These are phyloP conservation scores for Anadara kagoshimensis DNA, from an alignment of 1,140 invertebrate species.

Conservation along the genomic window DNA sequence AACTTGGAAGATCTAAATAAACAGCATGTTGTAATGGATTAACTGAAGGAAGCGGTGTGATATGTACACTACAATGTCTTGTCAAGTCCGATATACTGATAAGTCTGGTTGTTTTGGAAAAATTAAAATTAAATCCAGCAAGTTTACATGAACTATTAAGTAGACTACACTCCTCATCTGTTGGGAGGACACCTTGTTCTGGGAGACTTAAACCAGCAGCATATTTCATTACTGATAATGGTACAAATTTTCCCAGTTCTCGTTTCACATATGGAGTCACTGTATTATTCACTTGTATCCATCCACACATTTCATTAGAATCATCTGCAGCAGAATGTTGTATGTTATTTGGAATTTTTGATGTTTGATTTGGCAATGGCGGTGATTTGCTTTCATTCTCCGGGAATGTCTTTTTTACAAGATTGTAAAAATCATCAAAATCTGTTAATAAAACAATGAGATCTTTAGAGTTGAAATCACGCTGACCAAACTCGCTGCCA, in stretches of 20 bases:
- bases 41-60: conserved; percentile 65
- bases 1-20: conserved; percentile 58
- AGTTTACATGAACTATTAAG: conserved; percentile 66
- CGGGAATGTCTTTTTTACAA: conserved; percentile 79
- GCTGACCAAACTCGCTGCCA: conserved; percentile 90
- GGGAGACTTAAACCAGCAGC: conserved; percentile 59
- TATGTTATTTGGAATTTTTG: not conserved
- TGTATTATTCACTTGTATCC: conserved; percentile 94
- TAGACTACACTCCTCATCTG: conserved; percentile 59
- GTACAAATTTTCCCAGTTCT: conserved; percentile 88
- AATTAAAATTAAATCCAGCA: conserved; percentile 67
- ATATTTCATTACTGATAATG: conserved; percentile 81
- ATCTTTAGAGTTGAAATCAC: conserved; percentile 92
- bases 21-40: conserved; percentile 68
- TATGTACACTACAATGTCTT: conserved; percentile 51
- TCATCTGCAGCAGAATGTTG: conserved; percentile 22
- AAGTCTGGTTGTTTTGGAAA: conserved; percentile 64
- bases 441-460: conserved; percentile 90
- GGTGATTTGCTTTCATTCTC: conserved; percentile 76
- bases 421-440: conserved; percentile 90
- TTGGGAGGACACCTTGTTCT: conserved; percentile 55
- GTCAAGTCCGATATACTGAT: conserved; percentile 60
- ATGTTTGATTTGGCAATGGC: conserved; percentile 12
- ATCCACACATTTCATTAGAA: conserved; percentile 77
- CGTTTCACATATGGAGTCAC: conserved; percentile 90